Evolutionary conservation across 2,797 vertebrate genomes (phyloP).

Genomic region (Galaxias olidus): DNA sequence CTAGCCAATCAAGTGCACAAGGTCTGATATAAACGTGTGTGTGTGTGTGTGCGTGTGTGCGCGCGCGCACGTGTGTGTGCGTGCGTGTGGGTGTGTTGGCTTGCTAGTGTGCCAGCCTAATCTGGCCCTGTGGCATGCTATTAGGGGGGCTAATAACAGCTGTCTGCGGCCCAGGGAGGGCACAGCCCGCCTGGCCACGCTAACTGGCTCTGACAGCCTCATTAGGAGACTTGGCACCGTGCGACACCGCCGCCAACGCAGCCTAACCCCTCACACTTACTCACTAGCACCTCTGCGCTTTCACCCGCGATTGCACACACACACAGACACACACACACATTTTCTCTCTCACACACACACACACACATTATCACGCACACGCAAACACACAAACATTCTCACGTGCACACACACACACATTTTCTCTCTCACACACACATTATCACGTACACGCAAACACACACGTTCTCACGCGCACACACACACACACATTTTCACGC

Average conservation of each 20-base stretch:
- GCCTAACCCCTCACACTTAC: constrained; percentile 64
- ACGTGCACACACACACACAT: constrained; percentile 3
- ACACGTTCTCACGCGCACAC: neutral
- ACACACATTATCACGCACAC: neutral
- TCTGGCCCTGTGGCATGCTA: constrained; percentile 79
- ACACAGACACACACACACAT: neutral
- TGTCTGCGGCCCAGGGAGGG: constrained; percentile 76
- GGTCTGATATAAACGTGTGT: too few relatives aligned
- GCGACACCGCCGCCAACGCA: constrained; percentile 48
- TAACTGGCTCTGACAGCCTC: constrained; percentile 83
- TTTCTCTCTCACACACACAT: constrained; percentile 1
- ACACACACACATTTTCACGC: neutral
- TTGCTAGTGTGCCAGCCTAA: constrained; percentile 74
- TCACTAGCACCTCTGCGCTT: constrained; percentile 46
- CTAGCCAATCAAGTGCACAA: too few relatives aligned
- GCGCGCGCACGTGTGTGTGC: too few relatives aligned
- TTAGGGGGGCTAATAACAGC: constrained; percentile 83
- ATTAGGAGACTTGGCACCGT: constrained; percentile 79
- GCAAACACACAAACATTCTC: constrained; percentile 2
- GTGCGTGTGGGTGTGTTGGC: constrained; percentile 73
- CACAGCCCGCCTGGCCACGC: constrained; percentile 63
- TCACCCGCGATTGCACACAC: constrained; percentile 42
- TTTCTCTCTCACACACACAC: too few relatives aligned
- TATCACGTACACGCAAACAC: too few relatives aligned
- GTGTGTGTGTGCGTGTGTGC: too few relatives aligned